These are phyloP conservation scores for Cristatella mucedo DNA, from an alignment of 2,888 invertebrate species.

Conservation along the genomic window DNA sequence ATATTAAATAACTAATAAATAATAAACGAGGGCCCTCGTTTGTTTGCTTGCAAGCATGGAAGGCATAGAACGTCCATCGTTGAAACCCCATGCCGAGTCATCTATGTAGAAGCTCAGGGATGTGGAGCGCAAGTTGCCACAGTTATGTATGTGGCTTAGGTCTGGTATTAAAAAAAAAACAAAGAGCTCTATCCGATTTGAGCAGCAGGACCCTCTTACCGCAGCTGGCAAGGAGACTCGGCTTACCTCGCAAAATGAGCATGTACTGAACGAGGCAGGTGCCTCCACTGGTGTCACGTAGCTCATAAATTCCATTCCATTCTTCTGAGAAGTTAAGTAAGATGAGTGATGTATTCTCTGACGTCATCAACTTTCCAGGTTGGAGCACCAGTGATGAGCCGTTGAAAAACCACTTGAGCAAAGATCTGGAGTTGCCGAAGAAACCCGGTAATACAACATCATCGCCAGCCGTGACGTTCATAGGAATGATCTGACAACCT, in stretches of 20 bases:
- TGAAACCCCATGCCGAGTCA: too few relatives aligned
- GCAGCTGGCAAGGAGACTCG: too few relatives aligned
- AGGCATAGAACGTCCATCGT: too few relatives aligned
- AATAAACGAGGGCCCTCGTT: too few relatives aligned
- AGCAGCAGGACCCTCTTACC: too few relatives aligned
- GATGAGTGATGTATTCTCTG: constrained; percentile 3
- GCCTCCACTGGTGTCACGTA: background rate
- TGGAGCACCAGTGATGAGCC: background rate
- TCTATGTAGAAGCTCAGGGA: too few relatives aligned
- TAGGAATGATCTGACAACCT: background rate
- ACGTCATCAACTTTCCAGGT: background rate
- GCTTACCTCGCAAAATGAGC: background rate
- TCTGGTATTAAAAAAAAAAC: too few relatives aligned
- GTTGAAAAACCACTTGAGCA: background rate
- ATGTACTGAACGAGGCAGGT: constrained; percentile 1
- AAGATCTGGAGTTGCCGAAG: background rate
- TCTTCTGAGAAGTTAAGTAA: background rate
- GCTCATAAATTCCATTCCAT: background rate
- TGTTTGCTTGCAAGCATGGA: too few relatives aligned
- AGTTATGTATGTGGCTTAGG: too few relatives aligned
- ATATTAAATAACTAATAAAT: too few relatives aligned
- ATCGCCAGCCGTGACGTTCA: background rate
- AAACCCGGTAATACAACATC: constrained; percentile 6
- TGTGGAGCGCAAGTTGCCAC: too few relatives aligned
- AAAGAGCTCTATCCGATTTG: too few relatives aligned